Conservation (phyloP, 2,113 vertebrate genomes). For the Puma concolor region DNA sequence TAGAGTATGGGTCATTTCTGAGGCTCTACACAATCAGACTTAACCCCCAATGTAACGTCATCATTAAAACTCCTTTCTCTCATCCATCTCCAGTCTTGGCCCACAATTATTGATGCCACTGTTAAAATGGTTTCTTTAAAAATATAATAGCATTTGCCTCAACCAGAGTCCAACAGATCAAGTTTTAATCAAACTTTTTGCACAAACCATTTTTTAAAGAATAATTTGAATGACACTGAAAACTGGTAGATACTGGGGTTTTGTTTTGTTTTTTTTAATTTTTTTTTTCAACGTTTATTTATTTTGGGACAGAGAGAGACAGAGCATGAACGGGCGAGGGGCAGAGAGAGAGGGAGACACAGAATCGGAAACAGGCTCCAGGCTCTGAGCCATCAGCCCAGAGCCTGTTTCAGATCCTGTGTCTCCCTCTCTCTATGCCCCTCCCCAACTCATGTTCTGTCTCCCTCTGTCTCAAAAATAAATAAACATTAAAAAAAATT, state of each 20-base stretch:
- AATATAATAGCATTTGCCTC: neutral
- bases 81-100: neutral
- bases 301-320: too few relatives aligned
- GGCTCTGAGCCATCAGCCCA: too few relatives aligned
- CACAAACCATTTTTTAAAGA: neutral
- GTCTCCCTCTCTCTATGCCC: too few relatives aligned
- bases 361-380: too few relatives aligned
- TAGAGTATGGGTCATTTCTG: neutral
- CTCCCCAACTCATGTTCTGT: too few relatives aligned
- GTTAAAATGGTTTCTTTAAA: neutral
- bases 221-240: slow-evolving; percentile 46
- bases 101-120: neutral
- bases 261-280: too few relatives aligned
- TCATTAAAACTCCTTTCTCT: neutral
- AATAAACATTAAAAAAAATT: too few relatives aligned
- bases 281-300: too few relatives aligned
- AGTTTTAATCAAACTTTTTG: slow-evolving; percentile 44
- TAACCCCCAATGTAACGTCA: neutral
- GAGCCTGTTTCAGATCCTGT: too few relatives aligned
- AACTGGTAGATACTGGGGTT: neutral
- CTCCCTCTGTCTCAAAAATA: too few relatives aligned
- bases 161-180: neutral
- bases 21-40: neutral
- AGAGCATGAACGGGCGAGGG: too few relatives aligned
- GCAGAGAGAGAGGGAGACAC: too few relatives aligned